Base-by-base conservation (phyloP, 1,140 invertebrate genomes). In the Apis florea region DNA sequence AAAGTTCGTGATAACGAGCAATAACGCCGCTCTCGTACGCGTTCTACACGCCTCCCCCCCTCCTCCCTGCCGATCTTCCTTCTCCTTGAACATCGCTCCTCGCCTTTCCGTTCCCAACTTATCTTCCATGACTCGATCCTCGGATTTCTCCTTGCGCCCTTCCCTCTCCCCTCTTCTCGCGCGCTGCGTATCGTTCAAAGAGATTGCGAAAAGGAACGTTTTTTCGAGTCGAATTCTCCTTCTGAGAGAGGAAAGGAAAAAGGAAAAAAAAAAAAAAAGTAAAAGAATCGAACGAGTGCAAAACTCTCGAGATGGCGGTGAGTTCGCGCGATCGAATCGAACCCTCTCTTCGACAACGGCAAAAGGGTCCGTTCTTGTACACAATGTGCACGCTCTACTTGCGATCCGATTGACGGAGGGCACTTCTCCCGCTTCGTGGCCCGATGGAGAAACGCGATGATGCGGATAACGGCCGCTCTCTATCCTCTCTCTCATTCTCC, bases 381-480 rank as follows among this genome's bases (percentile, higher is more conserved):
- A 53, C 83, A 59, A 84, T 88, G 83, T 87, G 79, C 76, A 88
- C 68, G 87, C 87, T 88, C 87, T 83, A 89, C 63, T 89, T 88
- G 79, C 72, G 74, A 75, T 66, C 68, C 86, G 84, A 89, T 88
- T 83, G 84, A 84, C 82, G 76, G 68, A 88, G 75, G 82, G 78
- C 75, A 78, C 73, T 72, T 68, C 54, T 58, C 79, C 70, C 78
- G 72, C 70, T 56, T 70, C 66, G 79, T 83, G n/a, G 63, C 56
- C 17, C 59, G 63, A 68, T 63, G 54, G 72, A 83, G 68, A 69
- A 80, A 83, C 47, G 81, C 77, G 76, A 53, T 73, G 82, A 87
- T 78, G 85, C 69, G 82, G 53, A 86, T 67, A 82, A 84, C 73
- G 61, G 69, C 40, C 49, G 83, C 69, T 72, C 61, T 53, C 61